Base-by-base conservation (phyloP, 2,888 invertebrate species). In the Dendrolimus houi region DNA sequence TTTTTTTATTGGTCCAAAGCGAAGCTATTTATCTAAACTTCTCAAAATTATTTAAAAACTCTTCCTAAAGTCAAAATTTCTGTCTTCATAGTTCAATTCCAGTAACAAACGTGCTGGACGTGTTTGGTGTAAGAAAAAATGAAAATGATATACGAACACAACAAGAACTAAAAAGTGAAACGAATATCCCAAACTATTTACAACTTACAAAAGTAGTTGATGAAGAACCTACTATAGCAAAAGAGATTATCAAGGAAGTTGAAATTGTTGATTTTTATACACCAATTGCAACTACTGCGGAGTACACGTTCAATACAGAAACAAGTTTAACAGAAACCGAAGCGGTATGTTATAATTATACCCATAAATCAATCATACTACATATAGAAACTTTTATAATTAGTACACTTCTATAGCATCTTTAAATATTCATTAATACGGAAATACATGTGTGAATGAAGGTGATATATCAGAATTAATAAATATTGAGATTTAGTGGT, bases 251-350 rank as follows among this genome's bases (percentile, higher is more conserved):
- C 29, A 29, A 29, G 9, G 47, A 47, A 47, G 12, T 9, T 47
- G 47, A 47, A 10, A 47, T 9, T 9, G 12, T 10, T 12, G 9
- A 47, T 47, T 47, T 12, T 10, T 47, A 47, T 47, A 47, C 47
- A 47, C 9, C 47, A 47, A 12, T 10, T 10, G 12, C 47, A 10
- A 9, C 47, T 47, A 47, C 12, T 47, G 8, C 12, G 47, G 47
- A 47, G 9, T 47, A 47, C 12, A 47, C 6, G 9, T 55, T 42
- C 9, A 63, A 63, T 7, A 69, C 71, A 12, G 67, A 58, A 60
- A 64, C 61, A 14, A 61, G 54, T 8, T 64, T 64, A 9, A 64
- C 60, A 12, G 64, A 67, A 58, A 58, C 55, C 17, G 70, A 47
- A 47, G 47, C 2, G 47, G 47, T 47, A 47, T 10, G 47, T 47